Percentiles rank a stretch among this genome's conserved stretches.
phyloP scores from a whole-genome alignment of 2,797 vertebrate genomes.

The Erithacus rubecula region DNA sequence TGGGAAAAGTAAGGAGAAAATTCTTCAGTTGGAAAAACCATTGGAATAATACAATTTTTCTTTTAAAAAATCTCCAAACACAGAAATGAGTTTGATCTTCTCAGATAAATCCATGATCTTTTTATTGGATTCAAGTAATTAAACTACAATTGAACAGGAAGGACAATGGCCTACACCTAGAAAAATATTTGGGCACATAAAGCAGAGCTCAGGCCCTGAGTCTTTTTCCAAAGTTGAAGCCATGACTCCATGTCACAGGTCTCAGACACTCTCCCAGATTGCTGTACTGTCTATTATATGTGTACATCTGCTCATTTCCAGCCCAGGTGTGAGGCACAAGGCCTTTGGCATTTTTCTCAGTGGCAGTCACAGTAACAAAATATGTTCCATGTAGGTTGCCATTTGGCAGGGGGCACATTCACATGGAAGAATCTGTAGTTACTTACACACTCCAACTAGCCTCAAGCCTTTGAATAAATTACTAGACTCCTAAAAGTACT shows the following conservation, averaged over 20 bases:
- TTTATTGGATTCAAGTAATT: background rate
- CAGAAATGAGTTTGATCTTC: background rate
- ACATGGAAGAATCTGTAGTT: background rate
- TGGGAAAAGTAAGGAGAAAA: background rate
- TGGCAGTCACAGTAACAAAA: background rate
- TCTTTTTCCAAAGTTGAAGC: background rate
- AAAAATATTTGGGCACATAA: background rate
- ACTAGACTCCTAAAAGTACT: background rate
- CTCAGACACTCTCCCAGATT: background rate
- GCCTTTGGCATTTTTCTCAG: background rate
- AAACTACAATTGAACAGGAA: background rate
- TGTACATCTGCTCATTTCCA: background rate
- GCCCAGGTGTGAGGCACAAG: background rate
- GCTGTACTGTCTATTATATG: background rate
- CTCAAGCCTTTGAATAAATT: background rate
- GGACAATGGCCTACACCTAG: background rate
- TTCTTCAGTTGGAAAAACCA: background rate
- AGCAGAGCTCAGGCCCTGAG: background rate
- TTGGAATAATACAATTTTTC: background rate
- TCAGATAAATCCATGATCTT: background rate
- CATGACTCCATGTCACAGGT: background rate
- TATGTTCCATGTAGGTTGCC: background rate
- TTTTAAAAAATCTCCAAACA: background rate
- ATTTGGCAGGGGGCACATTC: background rate
- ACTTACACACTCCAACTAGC: background rate